These are phyloP conservation scores for Eira barbara DNA, from an alignment of 2,113 vertebrate genomes.

Conservation along the genomic window DNA sequence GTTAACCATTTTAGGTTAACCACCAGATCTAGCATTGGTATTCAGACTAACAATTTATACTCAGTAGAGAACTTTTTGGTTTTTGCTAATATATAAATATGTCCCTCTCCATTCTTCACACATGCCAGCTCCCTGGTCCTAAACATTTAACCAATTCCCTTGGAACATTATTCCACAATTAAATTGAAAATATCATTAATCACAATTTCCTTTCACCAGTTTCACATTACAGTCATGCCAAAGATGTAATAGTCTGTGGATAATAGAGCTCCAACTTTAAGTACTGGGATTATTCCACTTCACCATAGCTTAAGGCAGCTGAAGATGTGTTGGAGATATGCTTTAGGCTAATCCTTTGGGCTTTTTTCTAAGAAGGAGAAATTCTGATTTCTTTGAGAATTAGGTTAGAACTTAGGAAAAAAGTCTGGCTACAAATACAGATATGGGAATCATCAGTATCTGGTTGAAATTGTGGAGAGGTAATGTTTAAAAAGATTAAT, in stretches of 20 bases:
- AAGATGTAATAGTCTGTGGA: background rate
- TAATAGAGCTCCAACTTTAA: background rate
- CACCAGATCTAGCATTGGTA: background rate
- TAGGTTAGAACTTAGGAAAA: background rate
- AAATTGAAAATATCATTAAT: background rate
- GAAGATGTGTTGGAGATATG: background rate
- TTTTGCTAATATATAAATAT: background rate
- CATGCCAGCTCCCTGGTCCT: background rate
- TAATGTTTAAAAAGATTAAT: background rate
- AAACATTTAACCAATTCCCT: background rate
- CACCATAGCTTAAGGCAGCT: background rate
- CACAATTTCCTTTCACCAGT: background rate
- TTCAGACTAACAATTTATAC: background rate
- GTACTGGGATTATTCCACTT: background rate
- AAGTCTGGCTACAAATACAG: background rate
- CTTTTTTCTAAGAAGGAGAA: background rate
- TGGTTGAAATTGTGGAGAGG: background rate
- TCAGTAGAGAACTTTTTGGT: background rate
- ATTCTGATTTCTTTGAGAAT: background rate
- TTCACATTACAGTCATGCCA: background rate
- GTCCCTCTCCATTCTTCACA: background rate
- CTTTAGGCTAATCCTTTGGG: background rate
- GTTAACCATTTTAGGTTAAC: background rate
- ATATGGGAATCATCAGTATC: background rate
- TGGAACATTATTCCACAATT: background rate